A percentile compares a stretch with the other conserved stretches of the same genome.
Evolutionary conservation across 2,888 invertebrate genomes (phyloP).

Genomic region (Deroplatys truncata): DNA sequence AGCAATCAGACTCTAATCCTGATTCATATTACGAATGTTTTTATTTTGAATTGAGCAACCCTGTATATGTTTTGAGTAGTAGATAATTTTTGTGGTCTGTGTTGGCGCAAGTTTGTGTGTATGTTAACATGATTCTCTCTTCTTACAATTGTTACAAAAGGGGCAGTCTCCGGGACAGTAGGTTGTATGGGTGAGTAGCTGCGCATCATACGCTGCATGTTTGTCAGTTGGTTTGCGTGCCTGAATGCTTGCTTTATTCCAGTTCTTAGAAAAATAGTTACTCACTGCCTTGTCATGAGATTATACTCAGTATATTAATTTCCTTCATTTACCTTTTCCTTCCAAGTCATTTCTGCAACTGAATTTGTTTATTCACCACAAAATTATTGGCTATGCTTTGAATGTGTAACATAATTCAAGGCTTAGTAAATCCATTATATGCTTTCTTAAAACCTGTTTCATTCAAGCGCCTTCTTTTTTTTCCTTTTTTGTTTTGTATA

Average conservation of each 20-base stretch:
- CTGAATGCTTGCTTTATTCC: not conserved
- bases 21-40: not conserved
- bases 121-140: slow-evolving; percentile 22
- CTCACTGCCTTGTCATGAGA: not conserved
- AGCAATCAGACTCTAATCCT: not conserved
- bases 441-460: not conserved
- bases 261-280: not conserved
- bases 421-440: not conserved
- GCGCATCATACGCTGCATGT: not conserved
- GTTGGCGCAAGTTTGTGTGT: not conserved
- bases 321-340: not conserved
- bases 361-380: not conserved
- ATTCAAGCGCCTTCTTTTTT: not conserved
- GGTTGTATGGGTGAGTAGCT: slow-evolving; percentile 73
- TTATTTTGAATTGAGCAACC: not conserved
- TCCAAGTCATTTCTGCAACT: not conserved
- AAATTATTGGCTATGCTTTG: slow-evolving; percentile 1
- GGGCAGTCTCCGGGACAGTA: slow-evolving; percentile 87
- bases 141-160: slow-evolving; percentile 44
- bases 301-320: not conserved
- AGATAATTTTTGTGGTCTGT: not conserved
- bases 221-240: not conserved
- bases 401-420: not conserved
- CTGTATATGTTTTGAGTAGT: not conserved
- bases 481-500: not conserved